These are phyloP conservation scores for Clarias magur DNA, from an alignment of 2,113 vertebrate species.

Conservation along the genomic window DNA sequence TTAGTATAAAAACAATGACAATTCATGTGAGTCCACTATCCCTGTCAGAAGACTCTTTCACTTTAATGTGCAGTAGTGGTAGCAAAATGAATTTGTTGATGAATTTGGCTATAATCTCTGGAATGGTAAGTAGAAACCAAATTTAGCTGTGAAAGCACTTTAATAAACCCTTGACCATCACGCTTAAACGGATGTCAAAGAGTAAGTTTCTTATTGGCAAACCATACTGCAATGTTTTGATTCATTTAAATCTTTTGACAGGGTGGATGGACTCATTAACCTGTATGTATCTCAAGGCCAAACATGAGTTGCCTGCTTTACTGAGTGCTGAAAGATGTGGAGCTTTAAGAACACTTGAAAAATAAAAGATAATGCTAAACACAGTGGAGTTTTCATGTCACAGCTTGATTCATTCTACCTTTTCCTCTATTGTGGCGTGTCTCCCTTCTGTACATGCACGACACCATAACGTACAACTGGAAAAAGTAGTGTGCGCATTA, in stretches of 20 bases:
- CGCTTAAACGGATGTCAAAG: neutral
- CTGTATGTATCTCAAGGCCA: conserved; percentile 46
- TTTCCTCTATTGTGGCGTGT: neutral
- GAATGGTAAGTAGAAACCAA: neutral
- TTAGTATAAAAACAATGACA: conserved; percentile 57
- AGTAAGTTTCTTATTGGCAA: neutral
- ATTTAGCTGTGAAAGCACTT: neutral
- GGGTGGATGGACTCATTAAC: conserved; percentile 58
- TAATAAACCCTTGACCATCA: neutral
- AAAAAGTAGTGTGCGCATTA: conserved; percentile 15
- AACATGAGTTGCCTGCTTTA: conserved; percentile 58
- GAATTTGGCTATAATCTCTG: neutral
- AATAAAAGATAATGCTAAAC: conserved; percentile 71
- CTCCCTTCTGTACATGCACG: neutral
- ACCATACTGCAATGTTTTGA: neutral
- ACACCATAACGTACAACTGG: conserved; percentile 2
- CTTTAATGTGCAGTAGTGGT: neutral
- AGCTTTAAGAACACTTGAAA: conserved; percentile 49
- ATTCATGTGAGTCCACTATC: conserved; percentile 54
- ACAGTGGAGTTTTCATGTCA: conserved; percentile 53
- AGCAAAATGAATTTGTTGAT: neutral
- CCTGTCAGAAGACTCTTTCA: conserved; percentile 43
- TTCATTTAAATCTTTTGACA: conserved; percentile 39
- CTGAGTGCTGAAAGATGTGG: conserved; percentile 51
- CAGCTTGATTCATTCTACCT: conserved; percentile 20